Base-by-base conservation (phyloP, 2,797 vertebrate species). In the Channa striata region DNA sequence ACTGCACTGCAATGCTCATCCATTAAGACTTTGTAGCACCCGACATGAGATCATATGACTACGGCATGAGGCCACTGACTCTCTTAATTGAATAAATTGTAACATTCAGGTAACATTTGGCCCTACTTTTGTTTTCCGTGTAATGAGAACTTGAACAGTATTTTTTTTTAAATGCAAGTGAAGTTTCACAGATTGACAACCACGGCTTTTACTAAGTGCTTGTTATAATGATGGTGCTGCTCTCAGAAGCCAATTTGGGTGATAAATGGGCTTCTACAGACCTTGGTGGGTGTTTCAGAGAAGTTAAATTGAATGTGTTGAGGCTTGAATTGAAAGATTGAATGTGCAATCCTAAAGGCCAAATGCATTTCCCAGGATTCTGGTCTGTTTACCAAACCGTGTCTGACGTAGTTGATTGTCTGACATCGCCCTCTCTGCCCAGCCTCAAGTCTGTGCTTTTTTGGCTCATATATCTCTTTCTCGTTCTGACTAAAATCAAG, bases 221-320 rank as follows among this genome's bases (percentile, higher is more conserved):
- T 58, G 50, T 60, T 62, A 47, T 49, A 67, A 44, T 47, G 43
- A 52, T 23, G 62, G 43, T 54, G 37, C 73, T 72, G 51, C 68
- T 81, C 56, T 68, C 9, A 16, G 20, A 82, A 60, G 61, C 80
- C 68, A 25, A 66, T 72, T 57, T 13, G 43, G 60, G 16, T 78
- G 82, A 86, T 80, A 68, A 82, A 83, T 83, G 68, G 78, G 76
- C 66, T 70, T 48, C 68, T 68, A 5, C 51, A 70, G 70, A 66
- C 52, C 65, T 74, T n/a, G 40, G 59, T 68, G 47, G 33, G n/a
- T 47, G 59, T 76, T 39, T 48, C 70, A 72, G 80, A 39, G 48
- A 61, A 74, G 57, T 74, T 82, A 83, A 69, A 84, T 80, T 77
- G 70, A 85, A 80, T 49, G 53, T 72, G 77, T 75, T 70, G 48